These are phyloP conservation scores for Boloria selene DNA, from an alignment of 2,888 invertebrate species.

Conservation along the genomic window DNA sequence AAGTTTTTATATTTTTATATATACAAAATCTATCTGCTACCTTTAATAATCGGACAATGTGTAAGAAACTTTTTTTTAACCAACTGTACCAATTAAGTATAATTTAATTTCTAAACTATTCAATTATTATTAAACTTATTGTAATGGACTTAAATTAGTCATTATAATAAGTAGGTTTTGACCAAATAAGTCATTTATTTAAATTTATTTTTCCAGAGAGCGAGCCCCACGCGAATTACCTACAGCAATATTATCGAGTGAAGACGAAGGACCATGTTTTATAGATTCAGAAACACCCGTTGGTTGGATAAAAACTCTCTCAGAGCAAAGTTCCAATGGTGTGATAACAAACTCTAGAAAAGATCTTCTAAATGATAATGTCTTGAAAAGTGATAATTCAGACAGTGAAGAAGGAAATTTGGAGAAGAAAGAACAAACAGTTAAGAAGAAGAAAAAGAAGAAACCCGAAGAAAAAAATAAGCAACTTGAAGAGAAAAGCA, in stretches of 20 bases:
- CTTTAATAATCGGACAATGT: no score
- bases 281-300: slow-evolving; percentile 73
- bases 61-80: no score
- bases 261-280: slow-evolving; percentile 77
- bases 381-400: slow-evolving; percentile 66
- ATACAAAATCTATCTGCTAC: no score
- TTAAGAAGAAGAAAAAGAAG: slow-evolving; percentile 62
- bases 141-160: no score
- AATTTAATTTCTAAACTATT: no score
- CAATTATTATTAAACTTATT: no score
- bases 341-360: slow-evolving; percentile 72
- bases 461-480: slow-evolving; percentile 42
- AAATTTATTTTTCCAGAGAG: slow-evolving; percentile 66
- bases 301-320: slow-evolving; percentile 72
- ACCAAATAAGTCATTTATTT: no score
- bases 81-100: no score
- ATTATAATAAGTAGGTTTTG: no score
- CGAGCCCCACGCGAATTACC: slow-evolving; percentile 81
- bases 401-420: slow-evolving; percentile 53
- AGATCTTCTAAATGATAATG: slow-evolving; percentile 75
- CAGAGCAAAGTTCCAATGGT: slow-evolving; percentile 65
- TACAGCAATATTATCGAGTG: slow-evolving; percentile 68
- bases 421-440: slow-evolving; percentile 41
- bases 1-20: no score
- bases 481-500: slow-evolving; percentile 32